Percentiles rank a stretch among this genome's conserved stretches.
Conservation (phyloP, 2,797 vertebrate species). For the Cryptoblepharus egeriae region DNA sequence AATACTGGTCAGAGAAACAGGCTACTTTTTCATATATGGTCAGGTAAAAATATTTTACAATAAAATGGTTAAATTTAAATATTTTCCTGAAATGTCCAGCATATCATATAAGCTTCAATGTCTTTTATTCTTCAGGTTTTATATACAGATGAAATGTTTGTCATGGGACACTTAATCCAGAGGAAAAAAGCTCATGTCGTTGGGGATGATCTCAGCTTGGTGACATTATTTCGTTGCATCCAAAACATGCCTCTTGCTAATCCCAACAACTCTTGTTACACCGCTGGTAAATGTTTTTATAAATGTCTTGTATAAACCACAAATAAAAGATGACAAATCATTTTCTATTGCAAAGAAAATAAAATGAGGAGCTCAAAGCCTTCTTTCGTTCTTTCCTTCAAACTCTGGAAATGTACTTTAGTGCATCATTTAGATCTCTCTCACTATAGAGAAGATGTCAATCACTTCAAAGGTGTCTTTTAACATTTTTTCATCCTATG, state of each 20-base stretch:
- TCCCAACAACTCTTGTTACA: constrained; percentile 95
- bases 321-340: no score
- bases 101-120: constrained; percentile 25
- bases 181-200: constrained; percentile 90
- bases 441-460: no score
- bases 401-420: no score
- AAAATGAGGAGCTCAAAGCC: no score
- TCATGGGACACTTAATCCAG: constrained; percentile 94
- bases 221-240: constrained; percentile 92
- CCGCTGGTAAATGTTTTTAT: constrained; percentile 83
- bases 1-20: constrained; percentile 89
- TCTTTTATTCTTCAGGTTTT: constrained; percentile 83
- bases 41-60: constrained; percentile 80
- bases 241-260: constrained; percentile 88
- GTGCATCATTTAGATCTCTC: no score
- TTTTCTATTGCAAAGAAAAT: no score
- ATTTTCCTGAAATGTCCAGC: constrained; percentile 1
- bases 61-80: background rate
- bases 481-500: no score
- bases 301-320: no score
- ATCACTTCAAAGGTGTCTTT: no score
- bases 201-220: constrained; percentile 88
- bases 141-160: constrained; percentile 87
- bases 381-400: no score
- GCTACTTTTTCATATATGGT: constrained; percentile 95